These are phyloP conservation scores for Montipora foliosa DNA, from an alignment of 64 coral and sea anemone genomes.

Conservation along the genomic window DNA sequence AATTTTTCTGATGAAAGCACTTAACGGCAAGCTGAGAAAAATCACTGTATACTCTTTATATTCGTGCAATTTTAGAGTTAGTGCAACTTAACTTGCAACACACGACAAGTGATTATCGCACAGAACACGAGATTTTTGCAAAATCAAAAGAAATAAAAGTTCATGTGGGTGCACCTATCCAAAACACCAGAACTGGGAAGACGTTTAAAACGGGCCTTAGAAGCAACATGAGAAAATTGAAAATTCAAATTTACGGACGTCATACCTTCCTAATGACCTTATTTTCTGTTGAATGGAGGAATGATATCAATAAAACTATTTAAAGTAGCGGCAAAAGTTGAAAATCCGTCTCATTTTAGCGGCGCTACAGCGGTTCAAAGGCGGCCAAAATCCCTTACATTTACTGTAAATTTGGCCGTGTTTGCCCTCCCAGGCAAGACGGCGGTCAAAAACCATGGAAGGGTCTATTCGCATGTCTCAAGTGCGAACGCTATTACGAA, in stretches of 20 bases:
- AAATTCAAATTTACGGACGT: too few species aligned
- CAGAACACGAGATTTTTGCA: neutral
- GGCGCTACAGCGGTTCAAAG: too few species aligned
- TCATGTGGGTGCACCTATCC: neutral
- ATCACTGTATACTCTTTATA: neutral
- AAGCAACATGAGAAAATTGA: too few species aligned
- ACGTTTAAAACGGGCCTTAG: neutral
- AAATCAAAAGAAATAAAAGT: neutral
- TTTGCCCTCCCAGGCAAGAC: too few species aligned
- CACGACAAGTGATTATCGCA: neutral
- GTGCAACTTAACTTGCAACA: neutral
- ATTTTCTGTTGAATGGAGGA: neutral
- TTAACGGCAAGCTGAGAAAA: neutral
- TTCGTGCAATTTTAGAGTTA: neutral
- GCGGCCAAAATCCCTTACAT: too few species aligned
- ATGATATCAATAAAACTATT: too few species aligned
- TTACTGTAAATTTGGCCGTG: too few species aligned
- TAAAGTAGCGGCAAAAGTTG: too few species aligned
- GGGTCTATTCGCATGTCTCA: too few species aligned
- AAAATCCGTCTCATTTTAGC: too few species aligned
- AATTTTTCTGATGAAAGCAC: conserved; percentile 8
- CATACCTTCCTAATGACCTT: neutral
- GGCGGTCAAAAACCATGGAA: too few species aligned
- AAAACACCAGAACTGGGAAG: neutral
- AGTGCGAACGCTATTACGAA: too few species aligned